A percentile compares a stretch with the other conserved stretches of the same genome.
These are phyloP conservation scores for Neuroscelio doddi DNA, from an alignment of 2,888 invertebrate genomes.

Conservation along the genomic window DNA sequence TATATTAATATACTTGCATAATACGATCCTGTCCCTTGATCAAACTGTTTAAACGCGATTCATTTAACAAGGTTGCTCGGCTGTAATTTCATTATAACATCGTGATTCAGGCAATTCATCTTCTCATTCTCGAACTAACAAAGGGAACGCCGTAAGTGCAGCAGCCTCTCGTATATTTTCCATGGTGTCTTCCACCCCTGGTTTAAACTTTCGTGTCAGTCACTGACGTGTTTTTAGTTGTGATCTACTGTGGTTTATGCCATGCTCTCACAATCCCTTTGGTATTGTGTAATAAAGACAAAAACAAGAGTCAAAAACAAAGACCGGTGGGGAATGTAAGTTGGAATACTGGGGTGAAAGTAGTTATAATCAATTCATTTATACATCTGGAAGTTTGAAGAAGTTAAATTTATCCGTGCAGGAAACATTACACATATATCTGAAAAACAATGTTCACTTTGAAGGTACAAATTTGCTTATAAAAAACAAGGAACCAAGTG, in stretches of 20 bases:
- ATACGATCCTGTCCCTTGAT: slow-evolving; percentile 1
- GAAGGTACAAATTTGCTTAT: too few species aligned
- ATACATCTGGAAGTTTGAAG: neutral
- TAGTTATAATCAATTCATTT: neutral
- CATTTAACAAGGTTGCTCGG: slow-evolving; percentile 22
- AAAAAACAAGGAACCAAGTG: too few species aligned
- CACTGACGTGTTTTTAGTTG: slow-evolving; percentile 30
- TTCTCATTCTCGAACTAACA: slow-evolving; percentile 22
- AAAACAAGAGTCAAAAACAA: slow-evolving; percentile 21
- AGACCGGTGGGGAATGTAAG: slow-evolving; percentile 5
- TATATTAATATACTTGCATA: neutral
- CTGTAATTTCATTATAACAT: slow-evolving; percentile 36
- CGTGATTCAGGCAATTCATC: slow-evolving; percentile 41
- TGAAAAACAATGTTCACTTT: too few species aligned
- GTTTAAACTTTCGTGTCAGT: slow-evolving; percentile 37
- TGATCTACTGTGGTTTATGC: slow-evolving; percentile 22
- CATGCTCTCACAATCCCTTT: slow-evolving; percentile 19
- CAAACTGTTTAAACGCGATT: slow-evolving; percentile 22
- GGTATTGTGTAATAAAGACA: slow-evolving; percentile 8
- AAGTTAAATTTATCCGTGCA: too few species aligned
- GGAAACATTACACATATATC: too few species aligned
- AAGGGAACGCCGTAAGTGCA: slow-evolving; percentile 22
- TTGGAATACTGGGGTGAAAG: neutral
- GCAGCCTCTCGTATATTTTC: slow-evolving; percentile 22
- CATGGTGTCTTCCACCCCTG: slow-evolving; percentile 36